Evolutionary conservation across 1,140 invertebrate genomes (phyloP).

Genomic region (Thaumatotibia leucotreta): DNA sequence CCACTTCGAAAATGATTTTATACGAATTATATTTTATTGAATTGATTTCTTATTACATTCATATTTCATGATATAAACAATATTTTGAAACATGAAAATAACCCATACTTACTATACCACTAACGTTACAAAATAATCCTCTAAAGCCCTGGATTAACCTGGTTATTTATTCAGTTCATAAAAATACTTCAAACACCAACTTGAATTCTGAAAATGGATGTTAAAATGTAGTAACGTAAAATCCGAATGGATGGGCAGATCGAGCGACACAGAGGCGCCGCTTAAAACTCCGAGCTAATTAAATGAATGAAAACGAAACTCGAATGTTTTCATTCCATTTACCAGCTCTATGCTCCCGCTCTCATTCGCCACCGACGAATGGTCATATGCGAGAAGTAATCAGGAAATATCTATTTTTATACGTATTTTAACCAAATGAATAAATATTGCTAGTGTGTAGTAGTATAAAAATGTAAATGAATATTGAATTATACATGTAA

Average conservation of each 20-base stretch:
- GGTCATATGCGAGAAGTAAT: conserved; percentile 27
- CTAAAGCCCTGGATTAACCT: neutral
- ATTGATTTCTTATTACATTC: no score
- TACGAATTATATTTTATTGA: no score
- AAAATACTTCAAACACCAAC: neutral
- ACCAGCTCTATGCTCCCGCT: conserved; percentile 51
- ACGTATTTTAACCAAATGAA: no score
- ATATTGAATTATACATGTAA: no score
- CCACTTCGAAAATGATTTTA: no score
- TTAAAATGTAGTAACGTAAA: conserved; percentile 31
- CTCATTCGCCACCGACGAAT: conserved; percentile 31
- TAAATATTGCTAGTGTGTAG: no score
- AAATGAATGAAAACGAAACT: conserved; percentile 72
- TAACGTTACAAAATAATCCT: neutral
- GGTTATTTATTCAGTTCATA: neutral
- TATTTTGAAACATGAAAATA: no score
- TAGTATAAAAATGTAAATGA: no score
- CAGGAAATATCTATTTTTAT: neutral
- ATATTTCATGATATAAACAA: no score
- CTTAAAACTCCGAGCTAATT: conserved; percentile 66
- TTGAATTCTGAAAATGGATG: neutral
- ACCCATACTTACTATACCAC: neutral
- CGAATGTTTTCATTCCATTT: conserved; percentile 72
- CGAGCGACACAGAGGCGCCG: conserved; percentile 56
- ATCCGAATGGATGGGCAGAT: conserved; percentile 44